Evolutionary conservation across 2,113 vertebrate species (phyloP).

Genomic region (Pimephales promelas): DNA sequence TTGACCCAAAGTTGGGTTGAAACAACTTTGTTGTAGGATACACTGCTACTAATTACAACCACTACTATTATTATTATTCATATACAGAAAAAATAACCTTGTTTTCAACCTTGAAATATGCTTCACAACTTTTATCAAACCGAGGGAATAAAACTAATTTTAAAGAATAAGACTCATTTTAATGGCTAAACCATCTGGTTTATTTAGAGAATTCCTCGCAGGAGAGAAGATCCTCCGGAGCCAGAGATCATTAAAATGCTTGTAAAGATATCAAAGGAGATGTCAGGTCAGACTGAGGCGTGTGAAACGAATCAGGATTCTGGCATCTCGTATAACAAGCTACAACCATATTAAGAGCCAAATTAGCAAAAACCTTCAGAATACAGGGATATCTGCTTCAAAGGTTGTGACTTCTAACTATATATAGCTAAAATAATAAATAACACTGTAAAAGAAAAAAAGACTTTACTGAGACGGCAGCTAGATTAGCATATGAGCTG

Average conservation of each 20-base stretch:
- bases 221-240: background rate
- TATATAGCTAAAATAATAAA: background rate
- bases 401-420: conserved; percentile 22
- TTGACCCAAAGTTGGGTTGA: too few relatives aligned
- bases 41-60: too few relatives aligned
- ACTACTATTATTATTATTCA: too few relatives aligned
- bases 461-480: conserved; percentile 1
- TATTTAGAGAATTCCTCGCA: conserved; percentile 20
- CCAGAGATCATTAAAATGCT: conserved; percentile 36
- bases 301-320: background rate
- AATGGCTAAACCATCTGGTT: background rate
- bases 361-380: conserved; percentile 22
- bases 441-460: conserved; percentile 8
- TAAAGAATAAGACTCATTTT: background rate
- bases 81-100: background rate
- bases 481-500: conserved; percentile 36
- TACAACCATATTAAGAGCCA: conserved; percentile 20
- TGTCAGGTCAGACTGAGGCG: conserved; percentile 7
- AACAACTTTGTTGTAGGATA: too few relatives aligned
- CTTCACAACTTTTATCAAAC: background rate
- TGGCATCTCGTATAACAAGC: conserved; percentile 26
- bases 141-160: background rate
- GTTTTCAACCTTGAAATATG: background rate
- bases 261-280: conserved; percentile 36
- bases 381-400: conserved; percentile 5